Percentiles rank a stretch among this genome's conserved stretches.
Conservation (phyloP, 2,797 vertebrate species). For the Peromyscus melanophrys region DNA sequence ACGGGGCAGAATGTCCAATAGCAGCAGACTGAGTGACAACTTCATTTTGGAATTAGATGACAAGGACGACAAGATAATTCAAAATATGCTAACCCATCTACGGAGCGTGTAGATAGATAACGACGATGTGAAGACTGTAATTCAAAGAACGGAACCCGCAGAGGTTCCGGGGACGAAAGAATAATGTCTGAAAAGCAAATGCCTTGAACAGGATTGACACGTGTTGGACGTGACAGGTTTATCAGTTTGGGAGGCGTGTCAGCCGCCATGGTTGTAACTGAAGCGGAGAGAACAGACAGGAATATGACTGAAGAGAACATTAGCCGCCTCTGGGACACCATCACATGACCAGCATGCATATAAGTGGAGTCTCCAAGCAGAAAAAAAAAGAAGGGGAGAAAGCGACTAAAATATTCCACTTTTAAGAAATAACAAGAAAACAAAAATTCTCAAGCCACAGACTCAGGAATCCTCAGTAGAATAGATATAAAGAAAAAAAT, state of each 20-base stretch:
- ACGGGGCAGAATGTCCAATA: no score
- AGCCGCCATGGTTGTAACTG: not conserved
- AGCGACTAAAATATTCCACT: not conserved
- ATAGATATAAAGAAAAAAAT: not conserved
- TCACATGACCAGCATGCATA: not conserved
- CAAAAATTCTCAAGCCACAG: not conserved
- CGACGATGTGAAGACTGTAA: not conserved
- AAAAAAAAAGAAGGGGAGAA: not conserved
- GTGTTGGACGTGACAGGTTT: not conserved
- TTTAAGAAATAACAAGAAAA: slow-evolving; percentile 15
- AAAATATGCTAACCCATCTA: not conserved
- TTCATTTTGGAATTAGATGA: not conserved
- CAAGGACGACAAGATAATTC: not conserved
- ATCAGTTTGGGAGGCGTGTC: not conserved
- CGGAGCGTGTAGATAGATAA: not conserved
- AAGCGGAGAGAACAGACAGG: not conserved
- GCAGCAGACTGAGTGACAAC: not conserved
- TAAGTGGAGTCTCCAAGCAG: not conserved
- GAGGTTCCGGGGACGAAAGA: not conserved
- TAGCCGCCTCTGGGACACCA: not conserved
- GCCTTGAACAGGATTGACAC: not conserved
- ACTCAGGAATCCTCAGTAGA: not conserved
- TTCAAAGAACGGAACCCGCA: not conserved
- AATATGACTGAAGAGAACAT: not conserved
- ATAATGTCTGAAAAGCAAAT: not conserved